Evolutionary conservation across 1,140 invertebrate genomes (phyloP).

Genomic region (Cephus cinctus): DNA sequence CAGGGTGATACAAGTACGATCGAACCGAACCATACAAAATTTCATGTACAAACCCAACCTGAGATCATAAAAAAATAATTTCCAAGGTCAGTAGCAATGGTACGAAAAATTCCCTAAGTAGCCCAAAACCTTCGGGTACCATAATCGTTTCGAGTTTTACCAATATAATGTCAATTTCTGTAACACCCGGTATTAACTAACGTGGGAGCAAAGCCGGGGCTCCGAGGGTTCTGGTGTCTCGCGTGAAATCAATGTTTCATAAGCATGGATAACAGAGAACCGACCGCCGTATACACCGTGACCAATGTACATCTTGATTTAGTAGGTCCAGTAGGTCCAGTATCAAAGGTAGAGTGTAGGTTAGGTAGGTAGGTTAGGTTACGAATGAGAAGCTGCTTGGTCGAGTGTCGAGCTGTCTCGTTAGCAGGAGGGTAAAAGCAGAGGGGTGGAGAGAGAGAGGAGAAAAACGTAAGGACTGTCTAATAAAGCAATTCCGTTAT

Average conservation of each 20-base stretch:
- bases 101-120: too few species aligned
- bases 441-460: not conserved
- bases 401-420: slow-evolving; percentile 39
- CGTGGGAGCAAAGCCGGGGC: slow-evolving; percentile 35
- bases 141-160: too few species aligned
- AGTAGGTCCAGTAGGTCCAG: slow-evolving; percentile 51
- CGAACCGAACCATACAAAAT: too few species aligned
- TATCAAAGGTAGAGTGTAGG: slow-evolving; percentile 35
- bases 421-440: slow-evolving; percentile 32
- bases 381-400: slow-evolving; percentile 42
- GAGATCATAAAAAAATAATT: too few species aligned
- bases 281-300: slow-evolving; percentile 49
- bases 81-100: too few species aligned
- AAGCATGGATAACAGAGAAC: slow-evolving; percentile 49
- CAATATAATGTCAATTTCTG: too few species aligned
- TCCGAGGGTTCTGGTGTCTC: slow-evolving; percentile 28
- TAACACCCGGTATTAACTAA: slow-evolving; percentile 42
- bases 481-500: slow-evolving; percentile 57
- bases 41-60: too few species aligned
- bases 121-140: too few species aligned
- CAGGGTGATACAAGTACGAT: too few species aligned
- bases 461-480: slow-evolving; percentile 21
- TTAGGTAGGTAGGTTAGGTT: slow-evolving; percentile 33
- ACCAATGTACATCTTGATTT: slow-evolving; percentile 59
- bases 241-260: slow-evolving; percentile 59